Conservation (phyloP, 2,888 invertebrate species). For the Chesias legatella region DNA sequence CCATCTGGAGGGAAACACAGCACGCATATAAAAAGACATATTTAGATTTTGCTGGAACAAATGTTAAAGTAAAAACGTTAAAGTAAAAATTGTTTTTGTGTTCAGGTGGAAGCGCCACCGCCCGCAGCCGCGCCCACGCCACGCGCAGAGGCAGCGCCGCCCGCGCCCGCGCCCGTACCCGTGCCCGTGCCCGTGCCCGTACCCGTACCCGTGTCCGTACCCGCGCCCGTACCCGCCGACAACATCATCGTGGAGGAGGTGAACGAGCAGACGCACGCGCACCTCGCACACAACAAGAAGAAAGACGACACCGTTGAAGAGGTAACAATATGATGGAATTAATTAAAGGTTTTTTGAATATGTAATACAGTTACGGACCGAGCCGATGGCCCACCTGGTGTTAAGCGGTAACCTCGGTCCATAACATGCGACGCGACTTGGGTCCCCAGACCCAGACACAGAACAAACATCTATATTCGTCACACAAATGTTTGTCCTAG, state of each 20-base stretch:
- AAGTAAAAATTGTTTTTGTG: not conserved
- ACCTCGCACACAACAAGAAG: conserved; percentile 32
- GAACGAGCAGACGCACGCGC: conserved; percentile 39
- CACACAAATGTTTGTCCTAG: too few relatives aligned
- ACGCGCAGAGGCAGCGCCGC: conserved; percentile 5
- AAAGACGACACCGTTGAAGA: conserved; percentile 51
- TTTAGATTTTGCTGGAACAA: too few relatives aligned
- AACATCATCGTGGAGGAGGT: conserved; percentile 56
- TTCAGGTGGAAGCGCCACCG: conserved; percentile 8
- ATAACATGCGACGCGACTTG: too few relatives aligned
- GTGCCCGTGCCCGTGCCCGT: conserved; percentile 24
- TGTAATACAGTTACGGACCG: too few relatives aligned
- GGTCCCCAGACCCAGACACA: not conserved
- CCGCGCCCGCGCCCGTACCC: conserved; percentile 10
- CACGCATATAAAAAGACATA: too few relatives aligned
- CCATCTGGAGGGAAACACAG: too few relatives aligned
- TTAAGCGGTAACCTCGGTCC: too few relatives aligned
- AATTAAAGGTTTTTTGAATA: too few relatives aligned
- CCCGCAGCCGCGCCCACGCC: conserved; percentile 4
- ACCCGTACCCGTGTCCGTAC: conserved; percentile 35
- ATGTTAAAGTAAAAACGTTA: too few relatives aligned
- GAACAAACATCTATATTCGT: too few relatives aligned
- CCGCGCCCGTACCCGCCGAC: conserved; percentile 39
- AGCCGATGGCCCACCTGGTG: too few relatives aligned
- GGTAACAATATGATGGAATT: too few relatives aligned